Evolutionary conservation across 2,113 vertebrate species (phyloP).

Genomic region (Chloebia gouldiae): DNA sequence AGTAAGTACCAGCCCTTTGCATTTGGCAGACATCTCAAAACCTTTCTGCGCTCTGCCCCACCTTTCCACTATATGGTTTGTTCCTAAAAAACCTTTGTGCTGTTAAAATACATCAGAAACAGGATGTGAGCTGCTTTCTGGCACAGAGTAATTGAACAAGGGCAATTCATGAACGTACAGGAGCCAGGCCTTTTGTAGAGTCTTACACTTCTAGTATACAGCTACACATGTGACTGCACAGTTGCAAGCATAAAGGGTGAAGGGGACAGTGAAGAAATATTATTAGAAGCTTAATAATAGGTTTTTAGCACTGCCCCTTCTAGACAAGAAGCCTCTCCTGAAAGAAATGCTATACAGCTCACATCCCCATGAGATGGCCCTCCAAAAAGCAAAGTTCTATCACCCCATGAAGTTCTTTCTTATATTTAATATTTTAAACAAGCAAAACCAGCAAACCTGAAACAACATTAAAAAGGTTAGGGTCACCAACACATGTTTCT

Average conservation of each 20-base stretch:
- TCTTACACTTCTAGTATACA: background rate
- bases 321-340: background rate
- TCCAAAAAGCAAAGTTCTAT: background rate
- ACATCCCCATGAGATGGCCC: accelerated
- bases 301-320: background rate
- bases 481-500: background rate
- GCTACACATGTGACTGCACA: constrained; percentile 4
- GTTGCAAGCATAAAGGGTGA: constrained; percentile 28
- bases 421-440: background rate
- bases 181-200: constrained; percentile 38
- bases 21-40: background rate
- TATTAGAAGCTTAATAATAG: constrained; percentile 10
- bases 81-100: constrained; percentile 47
- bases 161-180: background rate
- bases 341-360: background rate
- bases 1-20: background rate
- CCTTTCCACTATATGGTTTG: background rate
- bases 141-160: constrained; percentile 45
- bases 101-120: constrained; percentile 43
- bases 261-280: constrained; percentile 15
- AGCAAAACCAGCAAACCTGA: background rate
- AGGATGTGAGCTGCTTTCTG: constrained; percentile 49
- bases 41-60: background rate
- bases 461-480: background rate
- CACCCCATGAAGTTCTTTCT: background rate